Percentiles rank a stretch among this genome's conserved stretches.
Evolutionary conservation across 64 coral and sea anemone genomes (phyloP).

Genomic region (Dendronephthya gigantea): DNA sequence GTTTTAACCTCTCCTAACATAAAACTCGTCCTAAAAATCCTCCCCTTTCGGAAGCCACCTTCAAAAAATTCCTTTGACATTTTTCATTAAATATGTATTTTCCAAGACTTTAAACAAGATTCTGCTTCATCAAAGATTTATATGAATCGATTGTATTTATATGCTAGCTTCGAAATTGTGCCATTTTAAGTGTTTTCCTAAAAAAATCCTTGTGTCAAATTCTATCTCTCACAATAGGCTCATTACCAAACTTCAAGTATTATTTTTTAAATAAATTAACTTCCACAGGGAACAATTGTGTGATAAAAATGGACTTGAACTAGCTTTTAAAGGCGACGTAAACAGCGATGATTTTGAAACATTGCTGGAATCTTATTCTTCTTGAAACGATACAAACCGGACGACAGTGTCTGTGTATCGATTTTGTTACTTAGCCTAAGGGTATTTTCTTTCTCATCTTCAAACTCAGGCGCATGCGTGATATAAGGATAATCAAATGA

Average conservation of each 20-base stretch:
- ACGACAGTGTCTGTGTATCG: background rate
- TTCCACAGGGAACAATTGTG: background rate
- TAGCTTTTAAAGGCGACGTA: background rate
- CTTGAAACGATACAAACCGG: no score
- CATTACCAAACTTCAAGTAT: background rate
- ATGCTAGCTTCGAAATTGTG: background rate
- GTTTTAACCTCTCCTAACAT: background rate
- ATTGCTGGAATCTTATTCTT: no score
- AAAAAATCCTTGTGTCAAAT: no score
- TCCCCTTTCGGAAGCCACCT: background rate
- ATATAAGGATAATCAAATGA: background rate
- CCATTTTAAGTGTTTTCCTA: no score
- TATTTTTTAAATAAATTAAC: background rate
- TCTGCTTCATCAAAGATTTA: background rate
- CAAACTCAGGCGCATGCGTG: background rate
- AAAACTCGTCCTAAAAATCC: background rate
- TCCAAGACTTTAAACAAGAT: background rate
- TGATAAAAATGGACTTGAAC: background rate
- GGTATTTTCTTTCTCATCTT: background rate
- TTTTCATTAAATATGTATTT: conserved; percentile 9
- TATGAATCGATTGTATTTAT: background rate
- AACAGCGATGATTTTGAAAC: background rate
- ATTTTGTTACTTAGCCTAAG: background rate
- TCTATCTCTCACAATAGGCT: background rate
- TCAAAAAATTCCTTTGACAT: background rate